A percentile compares a stretch with the other conserved stretches of the same genome.
These are phyloP conservation scores for Halocynthia roretzi DNA, from an alignment of 23 tunicate species.

Conservation along the genomic window DNA sequence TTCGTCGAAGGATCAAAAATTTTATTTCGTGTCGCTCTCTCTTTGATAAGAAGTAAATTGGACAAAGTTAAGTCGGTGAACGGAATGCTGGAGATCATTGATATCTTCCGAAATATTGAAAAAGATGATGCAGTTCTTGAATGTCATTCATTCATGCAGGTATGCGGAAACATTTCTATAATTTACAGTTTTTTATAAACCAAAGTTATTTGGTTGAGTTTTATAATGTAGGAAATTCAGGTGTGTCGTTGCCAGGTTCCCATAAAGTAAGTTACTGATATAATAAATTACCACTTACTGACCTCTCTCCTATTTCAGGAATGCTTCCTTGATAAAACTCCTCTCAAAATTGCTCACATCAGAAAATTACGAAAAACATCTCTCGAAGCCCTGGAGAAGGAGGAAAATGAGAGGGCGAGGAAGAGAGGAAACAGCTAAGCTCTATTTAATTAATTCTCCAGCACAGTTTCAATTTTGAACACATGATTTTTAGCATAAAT, in stretches of 20 bases:
- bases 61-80: constrained; percentile 15
- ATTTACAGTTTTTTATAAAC: background rate
- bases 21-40: constrained; percentile 61
- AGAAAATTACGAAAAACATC: constrained; percentile 17
- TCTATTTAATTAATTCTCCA: no score
- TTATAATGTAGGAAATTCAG: background rate
- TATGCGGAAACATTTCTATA: constrained; percentile 5
- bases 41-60: constrained; percentile 24
- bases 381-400: background rate
- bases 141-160: constrained; percentile 80
- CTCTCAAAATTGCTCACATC: constrained; percentile 25
- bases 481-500: no score
- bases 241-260: background rate
- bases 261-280: background rate
- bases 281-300: background rate
- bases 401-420: constrained; percentile 11
- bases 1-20: constrained; percentile 83
- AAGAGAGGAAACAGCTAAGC: no score
- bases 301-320: constrained; percentile 14
- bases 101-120: constrained; percentile 13
- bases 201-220: background rate
- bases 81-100: constrained; percentile 42
- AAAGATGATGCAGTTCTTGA: constrained; percentile 34
- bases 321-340: constrained; percentile 29
- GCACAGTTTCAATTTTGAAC: no score